Conservation (phyloP, 2,797 vertebrate genomes). For the Otolemur crassicaudatus region DNA sequence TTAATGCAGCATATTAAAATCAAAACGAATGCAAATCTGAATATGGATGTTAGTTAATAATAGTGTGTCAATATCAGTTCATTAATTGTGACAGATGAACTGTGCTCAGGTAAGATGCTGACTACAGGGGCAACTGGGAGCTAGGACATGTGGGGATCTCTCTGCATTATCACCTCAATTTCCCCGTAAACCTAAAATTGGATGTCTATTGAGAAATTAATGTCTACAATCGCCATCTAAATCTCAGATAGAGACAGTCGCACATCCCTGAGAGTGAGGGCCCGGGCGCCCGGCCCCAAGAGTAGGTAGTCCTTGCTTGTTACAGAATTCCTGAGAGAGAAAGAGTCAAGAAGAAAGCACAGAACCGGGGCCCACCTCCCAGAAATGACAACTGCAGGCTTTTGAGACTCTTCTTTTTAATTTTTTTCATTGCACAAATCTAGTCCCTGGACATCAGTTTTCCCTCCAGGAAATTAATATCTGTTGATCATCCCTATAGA, state of each 20-base stretch:
- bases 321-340: no score
- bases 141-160: no score
- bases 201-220: slow-evolving; percentile 17
- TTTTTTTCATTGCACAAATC: neutral
- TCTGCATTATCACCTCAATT: neutral
- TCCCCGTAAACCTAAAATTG: neutral
- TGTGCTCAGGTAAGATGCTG: neutral
- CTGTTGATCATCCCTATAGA: neutral
- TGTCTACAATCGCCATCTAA: neutral
- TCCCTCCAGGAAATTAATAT: neutral
- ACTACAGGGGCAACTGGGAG: no score
- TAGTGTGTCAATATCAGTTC: neutral
- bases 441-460: neutral
- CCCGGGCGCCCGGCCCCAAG: accelerated
- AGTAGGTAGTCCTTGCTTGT: neutral
- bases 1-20: neutral
- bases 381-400: accelerated
- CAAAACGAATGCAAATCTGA: neutral
- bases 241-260: neutral
- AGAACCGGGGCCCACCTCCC: accelerated
- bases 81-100: no score
- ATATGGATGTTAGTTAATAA: neutral
- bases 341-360: neutral
- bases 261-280: neutral
- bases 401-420: neutral